Conservation (phyloP, 2,888 invertebrate genomes). For the Dorcus hopei region DNA sequence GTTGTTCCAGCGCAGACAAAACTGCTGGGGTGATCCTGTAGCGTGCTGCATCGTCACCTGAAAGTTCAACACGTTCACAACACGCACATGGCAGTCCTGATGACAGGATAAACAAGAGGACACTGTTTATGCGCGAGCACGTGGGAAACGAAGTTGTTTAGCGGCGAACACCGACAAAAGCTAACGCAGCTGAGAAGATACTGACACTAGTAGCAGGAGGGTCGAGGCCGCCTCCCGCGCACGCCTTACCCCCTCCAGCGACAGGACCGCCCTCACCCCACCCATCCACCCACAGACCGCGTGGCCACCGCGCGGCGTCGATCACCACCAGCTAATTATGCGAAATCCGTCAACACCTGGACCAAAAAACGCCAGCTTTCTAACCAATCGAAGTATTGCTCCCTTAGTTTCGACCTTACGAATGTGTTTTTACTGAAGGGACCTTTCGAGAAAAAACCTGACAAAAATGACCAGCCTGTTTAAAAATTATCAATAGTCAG, state of each 20-base stretch:
- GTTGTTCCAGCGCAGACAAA: conserved; percentile 91
- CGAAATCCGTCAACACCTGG: conserved; percentile 44
- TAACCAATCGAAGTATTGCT: background rate
- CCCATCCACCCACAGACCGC: conserved; percentile 47
- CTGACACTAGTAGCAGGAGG: conserved; percentile 41
- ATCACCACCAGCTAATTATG: conserved; percentile 47
- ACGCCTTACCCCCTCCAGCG: conserved; percentile 45
- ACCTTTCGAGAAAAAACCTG: no score
- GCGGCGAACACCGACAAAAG: conserved; percentile 25
- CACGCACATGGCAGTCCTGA: conserved; percentile 32
- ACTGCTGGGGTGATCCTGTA: conserved; percentile 71
- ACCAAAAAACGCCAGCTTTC: conserved; percentile 18
- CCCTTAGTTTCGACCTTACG: no score
- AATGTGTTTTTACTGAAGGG: no score
- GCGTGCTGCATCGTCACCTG: conserved; percentile 51
- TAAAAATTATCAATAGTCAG: no score
- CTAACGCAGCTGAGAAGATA: conserved; percentile 35
- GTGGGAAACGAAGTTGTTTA: conserved; percentile 32
- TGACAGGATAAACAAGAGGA: conserved; percentile 13
- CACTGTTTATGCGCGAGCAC: conserved; percentile 33
- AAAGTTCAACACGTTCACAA: conserved; percentile 37
- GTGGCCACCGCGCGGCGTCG: conserved; percentile 45
- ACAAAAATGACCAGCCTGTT: no score
- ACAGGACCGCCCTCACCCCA: conserved; percentile 46
- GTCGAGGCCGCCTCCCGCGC: conserved; percentile 47